These are phyloP conservation scores for Cherax destructor DNA, from an alignment of 1,140 invertebrate genomes.

Conservation along the genomic window DNA sequence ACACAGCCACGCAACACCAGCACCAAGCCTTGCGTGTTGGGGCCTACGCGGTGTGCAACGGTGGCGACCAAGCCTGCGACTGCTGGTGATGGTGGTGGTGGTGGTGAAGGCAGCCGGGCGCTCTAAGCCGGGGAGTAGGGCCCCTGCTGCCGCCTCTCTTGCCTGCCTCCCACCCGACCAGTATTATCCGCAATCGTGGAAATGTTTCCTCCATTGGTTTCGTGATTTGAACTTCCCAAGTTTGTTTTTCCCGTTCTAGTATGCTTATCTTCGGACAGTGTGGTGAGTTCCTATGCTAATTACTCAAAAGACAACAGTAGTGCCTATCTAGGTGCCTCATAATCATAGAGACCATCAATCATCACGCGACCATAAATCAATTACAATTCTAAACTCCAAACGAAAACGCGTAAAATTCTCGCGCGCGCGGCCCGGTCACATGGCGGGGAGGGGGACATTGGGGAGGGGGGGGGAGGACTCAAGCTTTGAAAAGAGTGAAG, in stretches of 20 bases:
- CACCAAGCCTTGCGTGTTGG: conserved; percentile 7
- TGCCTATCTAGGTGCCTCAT: conserved; percentile 5
- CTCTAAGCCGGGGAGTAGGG: conserved; percentile 53
- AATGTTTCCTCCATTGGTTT: conserved; percentile 66
- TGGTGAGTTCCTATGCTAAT: not conserved
- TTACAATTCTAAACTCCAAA: conserved; percentile 71
- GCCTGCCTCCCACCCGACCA: conserved; percentile 47
- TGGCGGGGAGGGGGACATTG: conserved; percentile 25
- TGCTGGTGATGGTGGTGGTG: conserved; percentile 64
- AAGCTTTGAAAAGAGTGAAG: conserved; percentile 70
- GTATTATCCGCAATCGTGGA: conserved; percentile 71
- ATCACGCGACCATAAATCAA: conserved; percentile 68
- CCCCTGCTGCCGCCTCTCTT: conserved; percentile 33
- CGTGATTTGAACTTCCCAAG: conserved; percentile 51
- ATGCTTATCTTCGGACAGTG: not conserved
- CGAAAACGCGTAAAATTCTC: conserved; percentile 69
- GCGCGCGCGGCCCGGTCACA: conserved; percentile 68
- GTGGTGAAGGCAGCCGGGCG: conserved; percentile 59
- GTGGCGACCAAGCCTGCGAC: conserved; percentile 59
- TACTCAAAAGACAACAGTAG: conserved; percentile 4
- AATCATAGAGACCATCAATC: conserved; percentile 65
- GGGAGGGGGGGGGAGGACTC: conserved; percentile 48
- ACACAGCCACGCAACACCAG: conserved; percentile 4
- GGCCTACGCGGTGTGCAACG: conserved; percentile 66
- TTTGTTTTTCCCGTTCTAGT: not conserved